phyloP scores from a whole-genome alignment of 2,888 invertebrate genomes.

The Philaethria dido region DNA sequence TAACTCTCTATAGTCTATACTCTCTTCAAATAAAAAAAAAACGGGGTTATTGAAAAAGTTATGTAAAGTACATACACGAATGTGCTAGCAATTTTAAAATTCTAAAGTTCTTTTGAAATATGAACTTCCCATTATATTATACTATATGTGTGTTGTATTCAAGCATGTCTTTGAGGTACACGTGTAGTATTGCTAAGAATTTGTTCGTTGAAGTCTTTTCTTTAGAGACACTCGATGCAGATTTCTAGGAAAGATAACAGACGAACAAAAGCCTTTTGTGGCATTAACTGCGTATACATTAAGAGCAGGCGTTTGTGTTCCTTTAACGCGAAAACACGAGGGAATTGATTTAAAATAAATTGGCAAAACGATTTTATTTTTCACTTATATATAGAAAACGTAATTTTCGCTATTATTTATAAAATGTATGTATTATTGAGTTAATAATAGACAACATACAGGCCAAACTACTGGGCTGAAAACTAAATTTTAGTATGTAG shows the following conservation, averaged over 20 bases:
- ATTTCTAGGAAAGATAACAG: constrained; percentile 42
- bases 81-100: neutral
- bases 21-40: no score
- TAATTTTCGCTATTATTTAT: neutral
- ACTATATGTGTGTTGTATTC: neutral
- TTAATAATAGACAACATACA: no score
- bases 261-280: constrained; percentile 46
- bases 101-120: constrained; percentile 1
- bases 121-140: neutral
- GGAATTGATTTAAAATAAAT: neutral
- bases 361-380: neutral
- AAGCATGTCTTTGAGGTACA: neutral
- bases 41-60: no score
- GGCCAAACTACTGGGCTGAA: no score
- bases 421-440: neutral
- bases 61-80: neutral
- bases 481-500: no score
- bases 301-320: neutral
- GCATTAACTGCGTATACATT: neutral
- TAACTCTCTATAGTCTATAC: no score
- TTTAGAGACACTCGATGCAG: constrained; percentile 41
- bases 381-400: neutral
- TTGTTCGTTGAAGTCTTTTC: constrained; percentile 57
- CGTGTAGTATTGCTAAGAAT: constrained; percentile 21
- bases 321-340: neutral